Percentiles rank a stretch among this genome's conserved stretches.
phyloP scores from a whole-genome alignment of 2,888 invertebrate species.

The Dichetophora obliterata region DNA sequence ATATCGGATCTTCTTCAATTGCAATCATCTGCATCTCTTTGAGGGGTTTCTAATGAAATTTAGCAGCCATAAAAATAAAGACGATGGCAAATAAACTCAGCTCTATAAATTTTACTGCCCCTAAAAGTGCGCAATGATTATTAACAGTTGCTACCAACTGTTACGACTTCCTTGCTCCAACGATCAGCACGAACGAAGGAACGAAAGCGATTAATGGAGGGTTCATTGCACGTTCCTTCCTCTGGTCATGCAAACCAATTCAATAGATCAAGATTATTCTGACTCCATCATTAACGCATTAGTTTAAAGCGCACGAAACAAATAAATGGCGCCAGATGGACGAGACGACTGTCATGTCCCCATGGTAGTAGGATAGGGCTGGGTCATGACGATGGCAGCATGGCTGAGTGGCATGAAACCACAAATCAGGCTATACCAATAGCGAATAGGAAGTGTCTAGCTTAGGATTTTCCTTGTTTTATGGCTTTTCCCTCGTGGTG shows the following conservation, averaged over 20 bases:
- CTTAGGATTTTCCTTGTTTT: no score
- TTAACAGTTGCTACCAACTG: neutral
- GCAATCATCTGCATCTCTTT: no score
- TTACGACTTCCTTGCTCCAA: neutral
- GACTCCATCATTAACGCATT: constrained; percentile 28
- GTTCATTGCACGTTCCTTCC: constrained; percentile 8
- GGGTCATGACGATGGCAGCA: neutral
- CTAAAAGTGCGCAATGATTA: neutral
- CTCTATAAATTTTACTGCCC: no score
- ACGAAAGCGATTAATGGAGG: no score
- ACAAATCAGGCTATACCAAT: constrained; percentile 26
- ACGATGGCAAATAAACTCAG: no score
- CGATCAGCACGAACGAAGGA: no score
- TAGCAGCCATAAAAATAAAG: no score
- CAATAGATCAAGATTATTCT: constrained; percentile 14
- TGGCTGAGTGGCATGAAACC: neutral
- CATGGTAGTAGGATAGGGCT: no score
- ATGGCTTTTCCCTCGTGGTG: no score
- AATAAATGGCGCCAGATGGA: constrained; percentile 22
- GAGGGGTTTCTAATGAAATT: no score
- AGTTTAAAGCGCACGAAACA: neutral
- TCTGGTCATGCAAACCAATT: neutral
- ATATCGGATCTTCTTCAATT: no score
- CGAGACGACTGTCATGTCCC: constrained; percentile 4
- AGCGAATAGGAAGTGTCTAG: neutral